Conservation (phyloP, 2,797 vertebrate species). For the Anniella stebbinsi region DNA sequence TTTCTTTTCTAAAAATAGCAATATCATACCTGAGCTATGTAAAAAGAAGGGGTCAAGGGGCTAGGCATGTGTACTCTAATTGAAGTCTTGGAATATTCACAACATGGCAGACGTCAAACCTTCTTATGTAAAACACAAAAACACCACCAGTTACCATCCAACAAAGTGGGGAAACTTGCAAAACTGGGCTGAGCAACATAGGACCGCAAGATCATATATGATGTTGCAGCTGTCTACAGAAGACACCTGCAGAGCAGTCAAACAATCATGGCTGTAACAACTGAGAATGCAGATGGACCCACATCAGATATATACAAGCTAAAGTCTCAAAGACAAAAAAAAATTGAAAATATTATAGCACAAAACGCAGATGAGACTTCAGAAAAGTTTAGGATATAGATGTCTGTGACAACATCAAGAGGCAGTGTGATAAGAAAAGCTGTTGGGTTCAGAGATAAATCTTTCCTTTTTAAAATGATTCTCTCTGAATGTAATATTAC, state of each 20-base stretch:
- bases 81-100: neutral
- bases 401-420: neutral
- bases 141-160: neutral
- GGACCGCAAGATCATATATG: neutral
- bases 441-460: neutral
- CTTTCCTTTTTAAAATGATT: neutral
- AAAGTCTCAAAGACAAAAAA: neutral
- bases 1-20: neutral
- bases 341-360: neutral
- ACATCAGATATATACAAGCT: conserved; percentile 2
- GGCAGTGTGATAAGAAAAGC: neutral
- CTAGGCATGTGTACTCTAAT: neutral
- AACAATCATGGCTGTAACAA: neutral
- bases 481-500: neutral
- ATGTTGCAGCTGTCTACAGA: neutral
- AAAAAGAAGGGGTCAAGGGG: neutral
- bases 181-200: neutral
- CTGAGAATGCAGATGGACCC: neutral
- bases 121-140: neutral
- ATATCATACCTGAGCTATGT: neutral
- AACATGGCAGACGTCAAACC: neutral
- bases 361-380: neutral
- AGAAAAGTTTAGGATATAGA: neutral
- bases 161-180: neutral
- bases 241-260: neutral